Conservation (phyloP, 2,113 vertebrate species). For the Micromys minutus region DNA sequence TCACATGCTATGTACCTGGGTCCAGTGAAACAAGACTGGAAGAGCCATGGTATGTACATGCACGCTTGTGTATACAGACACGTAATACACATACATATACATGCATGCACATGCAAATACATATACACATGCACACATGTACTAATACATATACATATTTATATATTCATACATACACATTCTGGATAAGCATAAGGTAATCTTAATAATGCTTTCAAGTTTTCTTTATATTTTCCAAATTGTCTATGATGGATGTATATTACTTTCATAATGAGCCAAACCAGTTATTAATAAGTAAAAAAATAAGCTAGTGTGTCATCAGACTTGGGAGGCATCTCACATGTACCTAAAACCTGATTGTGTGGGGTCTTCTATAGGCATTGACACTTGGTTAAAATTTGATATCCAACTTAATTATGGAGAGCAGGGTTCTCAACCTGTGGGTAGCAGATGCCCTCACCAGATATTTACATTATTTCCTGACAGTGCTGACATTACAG, state of each 20-base stretch:
- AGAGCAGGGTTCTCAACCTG: background rate
- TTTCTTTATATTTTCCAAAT: background rate
- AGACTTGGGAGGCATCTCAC: background rate
- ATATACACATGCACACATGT: background rate
- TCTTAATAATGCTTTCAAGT: constrained; percentile 17
- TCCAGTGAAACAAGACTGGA: background rate
- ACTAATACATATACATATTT: background rate
- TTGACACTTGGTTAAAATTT: background rate
- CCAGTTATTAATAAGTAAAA: background rate
- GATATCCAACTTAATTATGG: background rate
- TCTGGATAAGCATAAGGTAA: background rate
- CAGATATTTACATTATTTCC: no score
- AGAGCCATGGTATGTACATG: background rate
- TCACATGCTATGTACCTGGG: accelerated
- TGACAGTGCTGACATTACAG: background rate
- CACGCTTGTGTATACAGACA: background rate
- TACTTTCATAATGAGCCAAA: constrained; percentile 40
- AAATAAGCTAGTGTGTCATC: background rate
- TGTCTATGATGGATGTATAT: background rate
- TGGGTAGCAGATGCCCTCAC: background rate
- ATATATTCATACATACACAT: background rate
- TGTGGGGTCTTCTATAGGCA: background rate
- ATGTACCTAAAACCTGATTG: background rate
- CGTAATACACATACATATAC: background rate
- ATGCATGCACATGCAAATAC: background rate